Conservation (phyloP, 2,888 invertebrate species). For the Lasioglossum oenotherae region DNA sequence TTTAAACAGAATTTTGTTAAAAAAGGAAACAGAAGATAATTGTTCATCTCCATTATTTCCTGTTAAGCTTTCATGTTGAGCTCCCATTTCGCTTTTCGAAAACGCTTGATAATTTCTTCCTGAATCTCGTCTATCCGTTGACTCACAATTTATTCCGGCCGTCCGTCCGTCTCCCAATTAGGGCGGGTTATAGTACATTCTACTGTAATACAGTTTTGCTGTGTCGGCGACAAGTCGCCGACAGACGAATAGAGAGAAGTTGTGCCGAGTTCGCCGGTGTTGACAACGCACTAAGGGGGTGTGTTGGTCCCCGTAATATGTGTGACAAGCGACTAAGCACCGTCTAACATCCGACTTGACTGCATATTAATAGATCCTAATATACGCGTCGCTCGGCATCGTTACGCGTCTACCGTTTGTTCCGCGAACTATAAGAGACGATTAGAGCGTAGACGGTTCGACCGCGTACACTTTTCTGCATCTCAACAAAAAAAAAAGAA, state of each 20-base stretch:
- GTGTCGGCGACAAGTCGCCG: slow-evolving; percentile 33
- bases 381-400: slow-evolving; percentile 67
- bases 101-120: neutral
- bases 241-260: slow-evolving; percentile 61
- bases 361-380: slow-evolving; percentile 80
- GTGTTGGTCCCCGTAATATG: slow-evolving; percentile 74
- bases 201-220: slow-evolving; percentile 31
- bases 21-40: no score
- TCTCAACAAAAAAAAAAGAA: neutral
- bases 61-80: neutral
- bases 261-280: slow-evolving; percentile 54
- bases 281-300: slow-evolving; percentile 58
- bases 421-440: slow-evolving; percentile 67
- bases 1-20: no score
- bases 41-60: no score
- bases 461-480: neutral
- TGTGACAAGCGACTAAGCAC: slow-evolving; percentile 80
- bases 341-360: slow-evolving; percentile 76
- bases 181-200: slow-evolving; percentile 26
- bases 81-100: neutral
- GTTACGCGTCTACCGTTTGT: slow-evolving; percentile 71
- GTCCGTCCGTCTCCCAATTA: slow-evolving; percentile 4
- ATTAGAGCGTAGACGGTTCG: slow-evolving; percentile 23
- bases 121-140: neutral
- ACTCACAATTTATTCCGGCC: neutral